Evolutionary conservation across 2,888 invertebrate genomes (phyloP).

Genomic region (Cyaniris semiargus): DNA sequence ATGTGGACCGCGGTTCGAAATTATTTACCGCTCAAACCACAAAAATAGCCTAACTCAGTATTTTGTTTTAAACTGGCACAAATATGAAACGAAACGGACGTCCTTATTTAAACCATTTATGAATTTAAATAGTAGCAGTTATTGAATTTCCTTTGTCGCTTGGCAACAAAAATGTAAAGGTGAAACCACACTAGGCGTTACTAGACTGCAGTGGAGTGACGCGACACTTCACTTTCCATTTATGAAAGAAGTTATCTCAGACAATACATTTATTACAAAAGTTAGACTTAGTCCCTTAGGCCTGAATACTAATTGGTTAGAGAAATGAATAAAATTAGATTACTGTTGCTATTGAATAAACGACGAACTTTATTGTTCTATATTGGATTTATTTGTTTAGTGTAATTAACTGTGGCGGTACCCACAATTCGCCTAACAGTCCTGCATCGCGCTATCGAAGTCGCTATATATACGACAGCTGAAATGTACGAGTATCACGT

Average conservation of each 20-base stretch:
- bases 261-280: neutral
- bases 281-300: neutral
- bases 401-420: no score
- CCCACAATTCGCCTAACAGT: no score
- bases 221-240: neutral
- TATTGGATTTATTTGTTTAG: neutral
- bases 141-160: neutral
- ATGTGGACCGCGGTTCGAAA: constrained; percentile 10
- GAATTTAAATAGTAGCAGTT: neutral
- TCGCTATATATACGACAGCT: no score
- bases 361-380: neutral
- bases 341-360: neutral
- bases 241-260: neutral
- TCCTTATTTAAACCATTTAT: neutral
- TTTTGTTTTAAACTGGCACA: neutral
- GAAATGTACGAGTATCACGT: no score
- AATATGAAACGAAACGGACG: neutral
- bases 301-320: neutral
- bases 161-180: neutral
- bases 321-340: neutral
- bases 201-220: no score
- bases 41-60: neutral
- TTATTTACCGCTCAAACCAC: constrained; percentile 12
- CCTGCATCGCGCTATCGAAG: no score
- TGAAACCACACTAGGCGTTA: no score